Percentiles rank a stretch among this genome's conserved stretches.
phyloP scores from a whole-genome alignment of 2,113 vertebrate genomes.

The Furnarius figulus region DNA sequence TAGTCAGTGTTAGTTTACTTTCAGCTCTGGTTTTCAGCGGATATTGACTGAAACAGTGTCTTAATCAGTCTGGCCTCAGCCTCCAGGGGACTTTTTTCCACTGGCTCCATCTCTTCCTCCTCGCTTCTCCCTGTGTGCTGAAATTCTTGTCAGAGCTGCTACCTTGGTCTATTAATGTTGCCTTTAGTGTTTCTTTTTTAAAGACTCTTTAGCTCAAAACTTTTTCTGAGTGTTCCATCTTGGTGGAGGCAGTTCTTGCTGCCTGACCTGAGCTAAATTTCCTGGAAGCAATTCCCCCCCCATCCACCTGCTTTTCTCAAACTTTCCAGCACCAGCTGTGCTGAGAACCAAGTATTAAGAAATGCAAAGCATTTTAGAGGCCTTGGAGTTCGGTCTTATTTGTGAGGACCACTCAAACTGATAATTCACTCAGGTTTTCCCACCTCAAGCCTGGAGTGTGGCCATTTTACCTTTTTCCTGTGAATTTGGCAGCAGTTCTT shows the following conservation, averaged over 20 bases:
- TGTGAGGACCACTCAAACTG: not conserved
- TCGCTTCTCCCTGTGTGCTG: not conserved
- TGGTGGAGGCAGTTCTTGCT: not conserved
- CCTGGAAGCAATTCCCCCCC: not conserved
- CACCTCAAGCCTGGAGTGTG: not conserved
- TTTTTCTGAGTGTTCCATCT: not conserved
- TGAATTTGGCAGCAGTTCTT: not conserved
- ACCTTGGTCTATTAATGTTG: not conserved
- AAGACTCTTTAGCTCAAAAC: not conserved
- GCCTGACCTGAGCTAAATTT: not conserved
- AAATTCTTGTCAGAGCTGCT: conserved; percentile 34
- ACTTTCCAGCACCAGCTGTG: not conserved
- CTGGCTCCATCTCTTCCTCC: conserved; percentile 1
- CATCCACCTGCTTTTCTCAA: not conserved
- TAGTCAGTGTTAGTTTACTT: conserved; percentile 52
- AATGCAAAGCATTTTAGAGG: not conserved
- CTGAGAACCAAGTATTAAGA: not conserved
- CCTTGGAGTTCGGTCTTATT: not conserved
- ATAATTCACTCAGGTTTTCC: not conserved
- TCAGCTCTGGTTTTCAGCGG: conserved; percentile 21
- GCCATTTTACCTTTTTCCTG: not conserved
- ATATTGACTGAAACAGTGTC: conserved; percentile 18
- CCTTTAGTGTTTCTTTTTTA: not conserved
- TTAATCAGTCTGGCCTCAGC: conserved; percentile 52
- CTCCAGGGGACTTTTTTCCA: conserved; percentile 16